Base-by-base conservation (phyloP, 1,140 invertebrate genomes). In the Theocolax elegans region DNA sequence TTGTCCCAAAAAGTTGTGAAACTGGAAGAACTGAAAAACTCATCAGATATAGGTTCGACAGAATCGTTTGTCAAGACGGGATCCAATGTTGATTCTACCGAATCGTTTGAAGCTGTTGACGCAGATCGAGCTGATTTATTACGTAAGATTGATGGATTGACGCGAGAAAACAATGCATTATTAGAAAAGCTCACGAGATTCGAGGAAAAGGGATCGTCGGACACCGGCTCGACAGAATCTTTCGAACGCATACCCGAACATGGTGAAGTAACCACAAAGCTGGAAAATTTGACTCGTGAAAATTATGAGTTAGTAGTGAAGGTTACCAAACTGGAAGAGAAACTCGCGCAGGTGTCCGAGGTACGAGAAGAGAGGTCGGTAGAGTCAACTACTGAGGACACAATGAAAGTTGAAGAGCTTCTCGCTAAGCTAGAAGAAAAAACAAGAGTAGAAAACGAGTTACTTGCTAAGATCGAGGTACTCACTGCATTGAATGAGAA, bases 101-200 rank as follows among this genome's bases (percentile, higher is more conserved):
- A 83, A 27, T 82, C 76, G 0, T 81, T 81, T 29, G 81, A 82
- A 21, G 79, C 76, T 8, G 75, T 83, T 8, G 79, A 82, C 8
- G 56, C 70, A 3, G 79, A 82, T 38, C 80, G 75, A 49, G 76
- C 51, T 21, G 91, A 92, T 78, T 87, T 92, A 7, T 86, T 92
- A 76, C 90, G 90, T 65, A 91, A 91, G 78, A 88, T 93, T 81
- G 90, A 89, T 75, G 85, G 86, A 60, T 79, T 92, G 21, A 89
- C 86, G 7, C 76, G 86, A 15, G 91, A 92, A 79, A 92, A 92
- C 77, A 83, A 75, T 7, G 79, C 82, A 53, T 79, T 92, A 15
- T 77, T 83, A 56, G 74, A 81, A 67, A 89, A 87, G 71, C 80
- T 91, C 23, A 87, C 87, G 27, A 78, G 87, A 68, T 80, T 89